These are phyloP conservation scores for Caretta caretta DNA, from an alignment of 2,113 vertebrate species.

Conservation along the genomic window DNA sequence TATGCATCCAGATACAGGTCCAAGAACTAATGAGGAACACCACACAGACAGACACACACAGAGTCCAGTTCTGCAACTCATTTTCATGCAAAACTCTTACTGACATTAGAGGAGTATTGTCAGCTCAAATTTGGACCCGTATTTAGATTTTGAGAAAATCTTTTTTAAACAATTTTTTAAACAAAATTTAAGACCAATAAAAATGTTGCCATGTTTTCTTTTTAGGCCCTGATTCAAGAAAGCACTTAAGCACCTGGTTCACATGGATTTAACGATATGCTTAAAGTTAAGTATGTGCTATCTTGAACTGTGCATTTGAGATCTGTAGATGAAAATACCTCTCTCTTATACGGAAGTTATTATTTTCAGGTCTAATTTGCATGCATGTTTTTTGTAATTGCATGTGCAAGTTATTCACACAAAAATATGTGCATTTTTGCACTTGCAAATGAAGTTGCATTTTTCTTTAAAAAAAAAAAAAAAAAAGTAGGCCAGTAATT, in stretches of 20 bases:
- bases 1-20: conserved; percentile 53
- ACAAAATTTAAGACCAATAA: neutral
- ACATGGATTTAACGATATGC: neutral
- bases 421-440: neutral
- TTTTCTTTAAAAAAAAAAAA: neutral
- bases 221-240: neutral
- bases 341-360: neutral
- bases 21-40: conserved; percentile 66
- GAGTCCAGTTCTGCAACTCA: neutral
- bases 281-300: neutral
- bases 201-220: neutral
- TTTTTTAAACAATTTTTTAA: neutral
- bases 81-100: neutral
- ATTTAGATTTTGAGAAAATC: neutral
- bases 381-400: neutral
- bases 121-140: neutral
- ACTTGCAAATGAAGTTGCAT: neutral
- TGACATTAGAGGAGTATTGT: neutral
- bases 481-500: neutral
- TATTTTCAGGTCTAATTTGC: neutral
- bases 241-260: neutral
- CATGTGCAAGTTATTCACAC: neutral
- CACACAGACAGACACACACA: conserved; percentile 45
- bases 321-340: neutral
- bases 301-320: neutral